Evolutionary conservation across 2,888 invertebrate genomes (phyloP), one percentile per base, ranked within the genome.

Genomic region (Drosophila kanekoi): DNA sequence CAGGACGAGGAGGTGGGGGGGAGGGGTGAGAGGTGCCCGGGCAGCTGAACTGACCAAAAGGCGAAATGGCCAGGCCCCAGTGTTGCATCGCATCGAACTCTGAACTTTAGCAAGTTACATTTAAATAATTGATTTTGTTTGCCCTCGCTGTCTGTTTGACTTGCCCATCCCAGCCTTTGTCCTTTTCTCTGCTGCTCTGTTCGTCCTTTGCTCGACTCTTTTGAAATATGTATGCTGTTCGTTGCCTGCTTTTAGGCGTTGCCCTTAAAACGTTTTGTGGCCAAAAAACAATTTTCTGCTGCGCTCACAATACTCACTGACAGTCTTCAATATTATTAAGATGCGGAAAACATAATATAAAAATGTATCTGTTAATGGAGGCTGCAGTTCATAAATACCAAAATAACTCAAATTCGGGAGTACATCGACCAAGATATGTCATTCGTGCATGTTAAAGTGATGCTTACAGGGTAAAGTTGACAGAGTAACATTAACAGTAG

Each of bases 41-140:
- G 35, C 32, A 1, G 49, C 35, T 33, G 43, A 43, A 37, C 18
- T 66, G 66, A 66, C 66, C 66, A 8, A 28, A 68, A 68, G 77
- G 47, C 65, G 14, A 40, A 20, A 32, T 41, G 35, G 32, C 16
- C 60, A 37, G 35, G 18, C 14, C 16, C 28, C 51, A 35, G 8
- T 51, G 68, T 52, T 65, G 65, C 73, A 65, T 48, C 53, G 62
- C 81, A 68, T 57, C 60, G 67, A 83, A 72, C 69, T 80, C 51
- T 69, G 73, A 77, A 77, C 81, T 77, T 83, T 77, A 13, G 47
- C 48, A 49, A 70, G 49, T 58, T 69, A 57, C 68, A 85, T 86
- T 86, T 83, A 68, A 83, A 89, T 83, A 83, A 89, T 79, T 83
- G 77, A 86, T 86, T 82, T 82, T 70, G 60, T 72, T 37, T 77